phyloP scores from a whole-genome alignment of 1,140 invertebrate species.

The Venturia canescens region DNA sequence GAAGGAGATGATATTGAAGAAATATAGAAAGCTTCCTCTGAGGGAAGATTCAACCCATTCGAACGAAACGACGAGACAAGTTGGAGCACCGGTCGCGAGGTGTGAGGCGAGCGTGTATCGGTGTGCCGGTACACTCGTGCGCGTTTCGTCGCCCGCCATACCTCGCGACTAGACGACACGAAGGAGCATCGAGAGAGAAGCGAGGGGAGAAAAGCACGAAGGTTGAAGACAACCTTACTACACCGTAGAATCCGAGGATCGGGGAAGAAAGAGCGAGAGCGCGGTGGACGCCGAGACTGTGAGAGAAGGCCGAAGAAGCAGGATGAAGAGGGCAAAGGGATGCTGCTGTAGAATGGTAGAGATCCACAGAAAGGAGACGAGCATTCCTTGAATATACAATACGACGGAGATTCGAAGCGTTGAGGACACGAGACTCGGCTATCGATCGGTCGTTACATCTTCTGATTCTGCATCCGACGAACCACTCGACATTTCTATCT shows the following conservation, averaged over 20 bases:
- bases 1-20: constrained; percentile 14
- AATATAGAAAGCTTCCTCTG: background rate
- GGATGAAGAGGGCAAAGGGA: background rate
- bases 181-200: background rate
- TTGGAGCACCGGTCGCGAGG: constrained; percentile 25
- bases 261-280: background rate
- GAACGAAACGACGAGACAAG: constrained; percentile 21
- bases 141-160: background rate
- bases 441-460: constrained; percentile 33
- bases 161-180: constrained; percentile 15
- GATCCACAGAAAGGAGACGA: background rate
- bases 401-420: constrained; percentile 31
- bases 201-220: background rate
- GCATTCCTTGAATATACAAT: constrained; percentile 33
- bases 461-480: constrained; percentile 27
- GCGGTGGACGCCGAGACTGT: background rate
- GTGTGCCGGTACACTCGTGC: background rate
- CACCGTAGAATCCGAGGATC: background rate
- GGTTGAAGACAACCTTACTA: background rate
- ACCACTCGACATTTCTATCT: background rate
- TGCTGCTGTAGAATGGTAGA: background rate
- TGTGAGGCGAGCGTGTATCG: background rate
- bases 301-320: background rate
- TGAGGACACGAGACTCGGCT: constrained; percentile 26
- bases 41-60: background rate